phyloP scores from a whole-genome alignment of 2,113 vertebrate species.

The Cyanoliseus patagonus region DNA sequence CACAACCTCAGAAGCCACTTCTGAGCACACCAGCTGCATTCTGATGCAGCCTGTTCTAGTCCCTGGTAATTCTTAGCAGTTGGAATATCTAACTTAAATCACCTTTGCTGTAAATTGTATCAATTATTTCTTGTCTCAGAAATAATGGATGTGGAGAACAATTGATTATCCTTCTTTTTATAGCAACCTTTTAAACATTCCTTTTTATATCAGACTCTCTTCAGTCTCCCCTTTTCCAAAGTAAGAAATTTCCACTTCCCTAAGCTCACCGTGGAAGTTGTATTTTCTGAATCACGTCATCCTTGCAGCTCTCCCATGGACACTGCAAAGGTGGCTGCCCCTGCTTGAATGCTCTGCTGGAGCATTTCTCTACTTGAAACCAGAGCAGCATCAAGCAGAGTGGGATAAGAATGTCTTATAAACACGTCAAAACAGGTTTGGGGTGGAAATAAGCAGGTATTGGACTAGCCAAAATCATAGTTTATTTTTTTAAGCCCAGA shows the following conservation, averaged over 20 bases:
- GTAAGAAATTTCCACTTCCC: constrained; percentile 6
- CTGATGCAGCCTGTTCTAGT: not conserved
- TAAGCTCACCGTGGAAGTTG: accelerated
- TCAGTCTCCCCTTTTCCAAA: not conserved
- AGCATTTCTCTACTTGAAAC: not conserved
- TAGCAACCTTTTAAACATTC: constrained; percentile 29
- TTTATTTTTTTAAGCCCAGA: not conserved
- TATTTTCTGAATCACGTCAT: not conserved
- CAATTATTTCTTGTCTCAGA: constrained; percentile 47
- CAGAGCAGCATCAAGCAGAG: not conserved
- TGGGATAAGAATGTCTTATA: not conserved
- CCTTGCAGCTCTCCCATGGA: not conserved
- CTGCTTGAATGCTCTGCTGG: constrained; percentile 18
- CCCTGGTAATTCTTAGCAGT: not conserved
- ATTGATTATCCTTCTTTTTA: constrained; percentile 54
- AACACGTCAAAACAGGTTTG: not conserved
- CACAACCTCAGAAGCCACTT: not conserved
- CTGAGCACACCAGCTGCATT: not conserved
- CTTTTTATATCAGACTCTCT: not conserved
- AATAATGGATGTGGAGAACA: constrained; percentile 38
- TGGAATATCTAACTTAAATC: not conserved
- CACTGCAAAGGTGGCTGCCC: not conserved
- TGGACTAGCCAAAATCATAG: not conserved
- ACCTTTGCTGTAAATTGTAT: constrained; percentile 18
- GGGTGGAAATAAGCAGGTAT: not conserved